Evolutionary conservation across 2,797 vertebrate species (phyloP), one percentile per base, ranked within the genome.

Genomic region (Buceros bicornis): DNA sequence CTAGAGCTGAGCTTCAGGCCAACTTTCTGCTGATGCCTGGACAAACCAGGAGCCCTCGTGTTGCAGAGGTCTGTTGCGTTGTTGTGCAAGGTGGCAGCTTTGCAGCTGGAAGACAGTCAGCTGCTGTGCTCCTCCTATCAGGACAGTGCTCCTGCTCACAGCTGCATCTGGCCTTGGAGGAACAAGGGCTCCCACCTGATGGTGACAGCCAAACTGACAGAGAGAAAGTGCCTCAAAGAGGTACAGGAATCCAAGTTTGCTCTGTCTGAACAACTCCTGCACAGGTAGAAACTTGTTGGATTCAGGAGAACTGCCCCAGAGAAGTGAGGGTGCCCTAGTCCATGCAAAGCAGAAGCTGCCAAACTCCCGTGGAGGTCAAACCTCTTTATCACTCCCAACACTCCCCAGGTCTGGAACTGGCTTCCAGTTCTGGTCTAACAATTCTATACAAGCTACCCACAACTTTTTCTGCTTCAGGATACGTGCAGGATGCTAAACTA

Each of bases 31-130:
- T 33, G 20, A 16, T 47, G 26, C 26, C 33, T 18, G n/a, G 24
- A 35, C 33, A 61, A 72, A 40, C 16, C 73, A 50, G 70, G 19
- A 61, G 33, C 25, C 26, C 1, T 33, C 11, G 8, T 0, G 0
- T 5, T 74, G 33, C 61, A 74, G 57, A 50, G 16, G 11, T 40
- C 28, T 25, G 11, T 31, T 78, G 31, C 13, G 7, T 2, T 35
- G 54, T 50, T 65, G 60, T 26, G n/a, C 6, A 25, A 69, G 54
- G 18, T 20, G 45, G n/a, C 45, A 65, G 35, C 24, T 48, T 45
- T 47, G 45, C 33, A 76, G 33, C 43, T 19, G 67, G 43, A 10
- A 37, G 54, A 40, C 6, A 42, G 17, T 0, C 2, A 11, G 20
- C 22, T 1, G 2, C 54, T 5, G 7, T n/a, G 25, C 21, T 14